Percentiles rank a stretch among this genome's conserved stretches.
These are phyloP conservation scores for Larimichthys polyactis DNA, from an alignment of 2,113 vertebrate genomes.

Conservation along the genomic window DNA sequence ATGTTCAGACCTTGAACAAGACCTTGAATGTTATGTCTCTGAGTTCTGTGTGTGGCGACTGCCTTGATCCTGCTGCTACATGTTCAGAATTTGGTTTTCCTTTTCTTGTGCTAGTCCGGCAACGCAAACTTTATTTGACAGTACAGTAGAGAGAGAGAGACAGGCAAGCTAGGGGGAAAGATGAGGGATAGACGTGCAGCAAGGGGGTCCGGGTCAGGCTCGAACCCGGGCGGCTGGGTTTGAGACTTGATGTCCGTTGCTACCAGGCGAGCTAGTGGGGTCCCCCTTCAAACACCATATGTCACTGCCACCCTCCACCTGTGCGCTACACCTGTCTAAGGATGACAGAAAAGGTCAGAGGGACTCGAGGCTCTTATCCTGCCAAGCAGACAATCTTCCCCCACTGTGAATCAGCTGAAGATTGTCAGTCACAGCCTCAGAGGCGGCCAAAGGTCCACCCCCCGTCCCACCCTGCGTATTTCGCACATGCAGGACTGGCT, in stretches of 20 bases:
- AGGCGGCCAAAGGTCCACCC: slow-evolving; percentile 19
- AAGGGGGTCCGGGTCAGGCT: no score
- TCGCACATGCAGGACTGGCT: neutral
- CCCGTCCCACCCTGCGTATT: neutral
- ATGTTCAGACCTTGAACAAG: neutral
- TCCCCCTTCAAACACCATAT: neutral
- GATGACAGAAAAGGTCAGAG: slow-evolving; percentile 68
- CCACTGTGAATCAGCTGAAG: slow-evolving; percentile 40
- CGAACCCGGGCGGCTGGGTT: no score
- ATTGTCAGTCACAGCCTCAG: slow-evolving; percentile 32
- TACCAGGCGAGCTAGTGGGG: no score
- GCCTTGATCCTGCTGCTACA: neutral
- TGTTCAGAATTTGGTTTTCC: neutral
- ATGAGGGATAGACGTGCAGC: no score
- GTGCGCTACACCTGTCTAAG: slow-evolving; percentile 18
- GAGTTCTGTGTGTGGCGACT: neutral
- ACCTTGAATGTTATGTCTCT: neutral
- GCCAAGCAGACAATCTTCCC: slow-evolving; percentile 36
- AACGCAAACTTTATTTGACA: neutral
- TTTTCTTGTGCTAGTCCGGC: neutral
- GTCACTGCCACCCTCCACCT: slow-evolving; percentile 39
- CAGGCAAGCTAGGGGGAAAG: no score
- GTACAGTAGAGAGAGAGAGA: no score
- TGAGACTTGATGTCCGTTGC: no score
- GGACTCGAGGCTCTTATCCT: slow-evolving; percentile 39